phyloP scores from a whole-genome alignment of 2,797 vertebrate species.

The Cephalopachus bancanus region DNA sequence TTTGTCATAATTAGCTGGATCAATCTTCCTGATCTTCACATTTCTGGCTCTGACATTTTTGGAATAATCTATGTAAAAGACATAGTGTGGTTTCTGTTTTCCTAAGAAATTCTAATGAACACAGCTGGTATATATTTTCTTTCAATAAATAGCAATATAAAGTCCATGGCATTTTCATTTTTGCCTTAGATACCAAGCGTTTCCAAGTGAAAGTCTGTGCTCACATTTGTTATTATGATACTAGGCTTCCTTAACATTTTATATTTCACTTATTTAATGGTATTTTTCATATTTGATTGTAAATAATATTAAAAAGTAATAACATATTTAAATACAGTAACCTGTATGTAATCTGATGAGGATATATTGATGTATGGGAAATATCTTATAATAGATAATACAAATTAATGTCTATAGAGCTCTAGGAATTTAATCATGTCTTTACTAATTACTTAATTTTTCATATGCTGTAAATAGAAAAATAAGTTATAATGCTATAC shows the following conservation, averaged over 20 bases:
- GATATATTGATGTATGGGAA: background rate
- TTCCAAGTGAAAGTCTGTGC: background rate
- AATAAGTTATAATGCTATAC: background rate
- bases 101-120: background rate
- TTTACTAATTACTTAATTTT: slow-evolving; percentile 26
- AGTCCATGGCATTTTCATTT: background rate
- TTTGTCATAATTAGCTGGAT: background rate
- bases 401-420: background rate
- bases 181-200: background rate
- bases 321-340: slow-evolving; percentile 23
- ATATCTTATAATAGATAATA: background rate
- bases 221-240: background rate
- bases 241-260: background rate
- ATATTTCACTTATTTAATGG: no score
- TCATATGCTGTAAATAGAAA: background rate
- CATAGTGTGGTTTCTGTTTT: background rate
- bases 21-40: background rate
- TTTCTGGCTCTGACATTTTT: background rate
- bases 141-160: background rate
- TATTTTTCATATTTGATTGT: background rate
- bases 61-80: background rate
- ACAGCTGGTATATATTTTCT: background rate
- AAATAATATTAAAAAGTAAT: background rate
- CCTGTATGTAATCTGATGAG: background rate
- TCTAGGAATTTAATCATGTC: background rate